These are phyloP conservation scores for Peromyscus melanophrys DNA, from an alignment of 2,797 vertebrate genomes.

Conservation along the genomic window DNA sequence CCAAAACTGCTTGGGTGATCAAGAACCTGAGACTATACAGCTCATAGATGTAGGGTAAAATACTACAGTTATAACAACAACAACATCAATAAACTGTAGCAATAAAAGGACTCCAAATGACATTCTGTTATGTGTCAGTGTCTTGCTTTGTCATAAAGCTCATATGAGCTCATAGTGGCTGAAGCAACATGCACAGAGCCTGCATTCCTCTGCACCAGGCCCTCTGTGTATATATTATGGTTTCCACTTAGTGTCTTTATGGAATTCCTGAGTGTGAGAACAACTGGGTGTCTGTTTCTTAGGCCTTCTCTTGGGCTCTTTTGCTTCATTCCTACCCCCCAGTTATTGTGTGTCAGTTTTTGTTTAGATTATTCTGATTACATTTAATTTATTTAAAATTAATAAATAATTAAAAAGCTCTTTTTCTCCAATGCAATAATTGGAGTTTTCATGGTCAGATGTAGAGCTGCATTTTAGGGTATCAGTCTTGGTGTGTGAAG, in stretches of 20 bases:
- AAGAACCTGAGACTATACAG: not conserved
- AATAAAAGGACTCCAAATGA: not conserved
- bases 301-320: not conserved
- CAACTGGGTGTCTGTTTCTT: not conserved
- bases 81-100: not conserved
- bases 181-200: not conserved
- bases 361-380: not conserved
- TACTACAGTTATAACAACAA: not conserved
- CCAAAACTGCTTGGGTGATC: not conserved
- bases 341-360: not conserved
- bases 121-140: not conserved
- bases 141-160: not conserved
- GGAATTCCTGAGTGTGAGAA: not conserved
- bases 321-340: not conserved
- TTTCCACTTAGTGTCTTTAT: not conserved
- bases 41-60: not conserved
- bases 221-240: not conserved
- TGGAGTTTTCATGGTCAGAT: not conserved
- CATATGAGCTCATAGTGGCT: no score
- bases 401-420: not conserved
- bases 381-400: not conserved
- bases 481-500: not conserved
- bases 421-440: not conserved
- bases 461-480: not conserved
- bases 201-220: not conserved